phyloP scores from a whole-genome alignment of 2,888 invertebrate genomes.

The Andrena hattorfiana region DNA sequence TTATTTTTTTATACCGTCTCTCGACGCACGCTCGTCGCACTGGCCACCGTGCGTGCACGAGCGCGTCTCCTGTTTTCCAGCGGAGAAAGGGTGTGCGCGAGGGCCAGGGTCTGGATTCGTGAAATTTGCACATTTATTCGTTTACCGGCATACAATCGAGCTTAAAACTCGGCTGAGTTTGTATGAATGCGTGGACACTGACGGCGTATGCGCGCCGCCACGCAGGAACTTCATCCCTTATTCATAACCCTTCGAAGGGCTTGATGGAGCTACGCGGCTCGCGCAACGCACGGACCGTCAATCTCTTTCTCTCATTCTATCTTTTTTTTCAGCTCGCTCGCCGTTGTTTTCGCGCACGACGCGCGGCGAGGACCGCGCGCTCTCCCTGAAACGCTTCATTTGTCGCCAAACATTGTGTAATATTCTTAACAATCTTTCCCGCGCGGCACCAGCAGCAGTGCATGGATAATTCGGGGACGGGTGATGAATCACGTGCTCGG shows the following conservation, averaged over 20 bases:
- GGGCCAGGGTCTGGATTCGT: conserved; percentile 67
- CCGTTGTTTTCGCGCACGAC: conserved; percentile 51
- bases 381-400: conserved; percentile 69
- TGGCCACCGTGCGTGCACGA: conserved; percentile 48
- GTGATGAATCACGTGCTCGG: not conserved
- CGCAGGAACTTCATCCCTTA: conserved; percentile 76
- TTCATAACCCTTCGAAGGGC: conserved; percentile 77
- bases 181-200: conserved; percentile 64
- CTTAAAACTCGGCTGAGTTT: conserved; percentile 73
- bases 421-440: conserved; percentile 42
- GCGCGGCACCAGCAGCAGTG: conserved; percentile 30
- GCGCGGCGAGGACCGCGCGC: conserved; percentile 17
- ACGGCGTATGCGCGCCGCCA: conserved; percentile 55
- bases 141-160: conserved; percentile 79
- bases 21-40: conserved; percentile 34
- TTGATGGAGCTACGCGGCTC: conserved; percentile 71
- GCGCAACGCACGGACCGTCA: conserved; percentile 54
- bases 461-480: conserved; percentile 47
- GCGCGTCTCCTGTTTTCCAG: conserved; percentile 42
- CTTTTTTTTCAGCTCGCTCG: conserved; percentile 28
- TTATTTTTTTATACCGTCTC: conserved; percentile 27
- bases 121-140: conserved; percentile 84
- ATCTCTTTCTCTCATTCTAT: conserved; percentile 27
- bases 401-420: conserved; percentile 58
- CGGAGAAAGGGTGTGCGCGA: conserved; percentile 12